phyloP scores from a whole-genome alignment of 2,797 vertebrate genomes.

The Protosalanx chinensis region DNA sequence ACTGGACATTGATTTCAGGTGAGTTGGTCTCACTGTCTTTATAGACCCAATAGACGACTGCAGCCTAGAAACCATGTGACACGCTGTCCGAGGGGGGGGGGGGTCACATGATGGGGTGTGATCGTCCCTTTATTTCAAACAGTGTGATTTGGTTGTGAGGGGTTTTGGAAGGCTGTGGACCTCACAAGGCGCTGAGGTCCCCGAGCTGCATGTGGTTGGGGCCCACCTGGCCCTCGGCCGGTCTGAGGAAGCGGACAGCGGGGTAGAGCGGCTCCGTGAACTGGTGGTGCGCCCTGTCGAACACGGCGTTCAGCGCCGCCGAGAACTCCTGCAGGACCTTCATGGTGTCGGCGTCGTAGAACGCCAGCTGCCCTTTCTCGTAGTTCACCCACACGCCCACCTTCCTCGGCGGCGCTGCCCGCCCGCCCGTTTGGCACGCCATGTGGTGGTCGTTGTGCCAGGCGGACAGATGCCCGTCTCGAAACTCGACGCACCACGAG shows the following conservation, averaged over 20 bases:
- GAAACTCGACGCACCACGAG: slow-evolving; percentile 74
- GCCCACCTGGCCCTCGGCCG: slow-evolving; percentile 44
- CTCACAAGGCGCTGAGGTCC: slow-evolving; percentile 26
- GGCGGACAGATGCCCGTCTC: slow-evolving; percentile 47
- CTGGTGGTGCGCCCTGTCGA: slow-evolving; percentile 71
- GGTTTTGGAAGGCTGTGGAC: background rate
- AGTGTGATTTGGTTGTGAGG: background rate
- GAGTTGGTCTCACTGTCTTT: slow-evolving; percentile 12
- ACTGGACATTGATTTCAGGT: slow-evolving; percentile 97
- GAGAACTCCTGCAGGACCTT: slow-evolving; percentile 70
- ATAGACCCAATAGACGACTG: background rate
- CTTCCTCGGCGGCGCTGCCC: slow-evolving; percentile 20
- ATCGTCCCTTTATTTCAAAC: background rate
- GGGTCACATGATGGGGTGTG: background rate
- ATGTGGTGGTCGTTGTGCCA: slow-evolving; percentile 72
- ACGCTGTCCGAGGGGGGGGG: background rate
- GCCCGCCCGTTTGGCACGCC: slow-evolving; percentile 35
- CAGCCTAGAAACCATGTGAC: background rate
- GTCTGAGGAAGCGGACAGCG: slow-evolving; percentile 63
- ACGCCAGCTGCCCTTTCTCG: slow-evolving; percentile 64
- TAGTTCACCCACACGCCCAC: slow-evolving; percentile 71
- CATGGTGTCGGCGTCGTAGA: slow-evolving; percentile 67
- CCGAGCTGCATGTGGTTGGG: slow-evolving; percentile 67
- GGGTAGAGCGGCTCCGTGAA: slow-evolving; percentile 72
- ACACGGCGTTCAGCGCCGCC: slow-evolving; percentile 49